Base-by-base conservation (phyloP, 2,888 invertebrate species). In the Ephialtes manifestator region DNA sequence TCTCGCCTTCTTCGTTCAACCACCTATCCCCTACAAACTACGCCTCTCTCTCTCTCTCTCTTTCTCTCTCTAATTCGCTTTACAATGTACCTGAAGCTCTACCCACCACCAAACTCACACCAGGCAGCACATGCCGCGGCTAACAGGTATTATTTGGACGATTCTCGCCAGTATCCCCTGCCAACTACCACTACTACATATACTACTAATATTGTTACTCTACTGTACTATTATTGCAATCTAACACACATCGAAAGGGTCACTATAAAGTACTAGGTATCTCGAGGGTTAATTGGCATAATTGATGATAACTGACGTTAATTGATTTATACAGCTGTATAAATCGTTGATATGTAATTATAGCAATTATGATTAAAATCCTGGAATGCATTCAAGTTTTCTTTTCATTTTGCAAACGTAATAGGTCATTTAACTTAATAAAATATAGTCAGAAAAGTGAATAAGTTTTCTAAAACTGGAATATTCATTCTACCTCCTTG, bases 101-200 rank as follows among this genome's bases (percentile, higher is more conserved):
- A 60, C 58, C 81, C 48, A 51, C 76, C 67, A 63, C 60, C 55
- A 76, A 72, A 84, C 77, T 55, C 68, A 75, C 81, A 78, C 68
- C 65, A 31, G 55, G 75, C 81, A 84, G 72, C 86, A 83, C 81
- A 87, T 77, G 83, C 84, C 79, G 43, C 53, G 75, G 74, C 87
- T 85, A 81, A 85, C 82, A 83, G 85, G 80, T 84, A 84, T 85
- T 81, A 87, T 85, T 87, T 81, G 84, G 83, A 85, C 85, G 81
- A 87, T 86, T 85, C 80, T 78, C 75, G 77, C 72, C 72, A 77
- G 72, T 80, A 77, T 80, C 74, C 75, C 74, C 71, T 78, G 43
- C 55, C 70, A 75, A 71, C 78, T 55, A 77, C 58, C 46, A 55
- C 72, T 18, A 31, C 24, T 20, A 39, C 65, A 2, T 39, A 39